A percentile compares a stretch with the other conserved stretches of the same genome.
phyloP scores from a whole-genome alignment of 1,140 invertebrate species.

The Aphidius ervi region DNA sequence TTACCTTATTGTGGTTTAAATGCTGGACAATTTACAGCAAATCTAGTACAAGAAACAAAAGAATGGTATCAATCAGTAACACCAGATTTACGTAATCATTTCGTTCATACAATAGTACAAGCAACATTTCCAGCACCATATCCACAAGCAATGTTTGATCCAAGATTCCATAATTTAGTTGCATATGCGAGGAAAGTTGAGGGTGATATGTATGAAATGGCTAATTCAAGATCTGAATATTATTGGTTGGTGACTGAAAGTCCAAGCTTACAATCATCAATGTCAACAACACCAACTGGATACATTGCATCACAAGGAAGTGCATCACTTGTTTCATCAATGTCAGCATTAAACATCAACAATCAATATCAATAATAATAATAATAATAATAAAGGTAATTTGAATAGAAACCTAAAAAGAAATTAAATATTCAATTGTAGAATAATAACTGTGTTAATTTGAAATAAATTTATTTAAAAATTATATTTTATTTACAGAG shows the following conservation, averaged over 20 bases:
- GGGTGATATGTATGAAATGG: conserved; percentile 99
- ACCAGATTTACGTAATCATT: conserved; percentile 93
- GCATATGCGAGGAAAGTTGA: conserved; percentile 98
- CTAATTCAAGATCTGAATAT: conserved; percentile 94
- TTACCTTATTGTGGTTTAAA: conserved; percentile 59
- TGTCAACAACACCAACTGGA: conserved; percentile 44
- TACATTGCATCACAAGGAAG: conserved; percentile 45
- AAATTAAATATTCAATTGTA: too few species aligned
- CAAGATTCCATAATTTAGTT: conserved; percentile 95
- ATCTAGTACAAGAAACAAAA: conserved; percentile 79
- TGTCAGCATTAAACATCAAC: conserved; percentile 69
- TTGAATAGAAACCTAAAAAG: too few species aligned
- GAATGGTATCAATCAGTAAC: conserved; percentile 98
- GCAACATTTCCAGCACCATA: conserved; percentile 97
- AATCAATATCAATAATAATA: conserved; percentile 55
- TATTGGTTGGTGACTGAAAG: conserved; percentile 96
- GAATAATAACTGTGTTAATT: too few species aligned
- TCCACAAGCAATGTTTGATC: conserved; percentile 88
- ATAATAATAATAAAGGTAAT: conserved; percentile 58
- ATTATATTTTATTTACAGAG: conserved; percentile 55
- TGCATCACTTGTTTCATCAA: conserved; percentile 51
- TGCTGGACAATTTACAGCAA: conserved; percentile 70
- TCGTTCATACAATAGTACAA: conserved; percentile 98
- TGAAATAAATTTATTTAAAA: too few species aligned
- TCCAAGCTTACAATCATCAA: conserved; percentile 48